These are phyloP conservation scores for Myoxocephalus aenaeus DNA, from an alignment of 2,797 vertebrate genomes.

Conservation along the genomic window DNA sequence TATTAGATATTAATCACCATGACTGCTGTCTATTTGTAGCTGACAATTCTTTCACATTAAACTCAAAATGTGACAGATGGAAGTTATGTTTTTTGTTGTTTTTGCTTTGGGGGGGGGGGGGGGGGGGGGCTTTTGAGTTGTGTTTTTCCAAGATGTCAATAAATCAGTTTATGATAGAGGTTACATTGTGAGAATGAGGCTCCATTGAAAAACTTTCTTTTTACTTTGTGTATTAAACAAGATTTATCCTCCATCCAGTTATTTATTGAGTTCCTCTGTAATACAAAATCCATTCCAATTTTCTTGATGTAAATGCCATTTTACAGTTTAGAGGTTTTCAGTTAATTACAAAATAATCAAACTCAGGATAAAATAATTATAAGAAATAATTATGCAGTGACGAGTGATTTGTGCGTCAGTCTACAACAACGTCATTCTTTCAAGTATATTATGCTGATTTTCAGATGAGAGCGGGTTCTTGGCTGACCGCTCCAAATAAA, in stretches of 20 bases:
- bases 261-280: neutral
- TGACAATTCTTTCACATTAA: conserved; percentile 64
- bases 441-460: neutral
- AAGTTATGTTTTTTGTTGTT: neutral
- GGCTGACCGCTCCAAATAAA: neutral
- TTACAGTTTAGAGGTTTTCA: neutral
- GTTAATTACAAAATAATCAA: neutral
- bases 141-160: neutral
- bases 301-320: neutral
- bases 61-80: conserved; percentile 21
- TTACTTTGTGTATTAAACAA: neutral
- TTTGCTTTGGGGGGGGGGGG: no score
- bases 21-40: conserved; percentile 49
- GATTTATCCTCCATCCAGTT: neutral
- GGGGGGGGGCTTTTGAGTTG: neutral
- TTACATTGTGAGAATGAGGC: neutral
- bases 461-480: neutral
- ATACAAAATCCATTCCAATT: neutral
- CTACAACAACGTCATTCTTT: neutral
- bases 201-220: neutral
- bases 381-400: no score
- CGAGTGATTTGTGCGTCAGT: neutral
- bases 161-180: neutral
- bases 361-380: neutral
- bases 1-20: conserved; percentile 56